Conservation (phyloP, 2,113 vertebrate genomes). For the Nannobrachium achirus region DNA sequence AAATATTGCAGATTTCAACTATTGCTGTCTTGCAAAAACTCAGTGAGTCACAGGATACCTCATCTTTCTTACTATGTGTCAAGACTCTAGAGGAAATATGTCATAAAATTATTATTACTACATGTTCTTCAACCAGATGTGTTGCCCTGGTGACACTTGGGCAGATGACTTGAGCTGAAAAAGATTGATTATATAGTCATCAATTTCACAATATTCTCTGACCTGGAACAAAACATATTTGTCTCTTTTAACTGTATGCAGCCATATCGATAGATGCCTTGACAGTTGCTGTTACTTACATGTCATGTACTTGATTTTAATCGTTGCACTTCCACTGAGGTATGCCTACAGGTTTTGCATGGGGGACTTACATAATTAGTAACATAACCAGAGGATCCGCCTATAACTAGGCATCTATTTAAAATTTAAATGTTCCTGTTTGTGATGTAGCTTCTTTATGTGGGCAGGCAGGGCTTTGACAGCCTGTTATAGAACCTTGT, state of each 20-base stretch:
- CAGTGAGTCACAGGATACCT: not conserved
- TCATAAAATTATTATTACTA: conserved; percentile 1
- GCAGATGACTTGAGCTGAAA: conserved; percentile 15
- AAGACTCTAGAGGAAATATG: not conserved
- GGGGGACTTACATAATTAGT: not conserved
- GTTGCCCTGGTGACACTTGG: conserved; percentile 24
- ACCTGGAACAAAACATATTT: conserved; percentile 11
- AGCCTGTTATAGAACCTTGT: not conserved
- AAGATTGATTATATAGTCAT: conserved; percentile 4
- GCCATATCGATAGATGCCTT: not conserved
- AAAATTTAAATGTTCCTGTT: not conserved
- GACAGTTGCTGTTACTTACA: conserved; percentile 3
- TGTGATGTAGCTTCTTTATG: not conserved
- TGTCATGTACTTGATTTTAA: not conserved
- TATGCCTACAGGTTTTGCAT: conserved; percentile 34
- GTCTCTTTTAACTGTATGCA: not conserved
- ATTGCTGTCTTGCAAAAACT: not conserved
- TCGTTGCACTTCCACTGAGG: not conserved
- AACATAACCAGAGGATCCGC: not conserved
- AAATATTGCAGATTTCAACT: not conserved
- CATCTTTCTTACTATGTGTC: not conserved
- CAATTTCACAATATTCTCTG: not conserved
- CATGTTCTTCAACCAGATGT: conserved; percentile 22
- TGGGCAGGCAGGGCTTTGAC: conserved; percentile 13
- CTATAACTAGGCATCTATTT: not conserved